phyloP scores from a whole-genome alignment of 1,140 invertebrate species.

The Megalonaias nervosa region DNA sequence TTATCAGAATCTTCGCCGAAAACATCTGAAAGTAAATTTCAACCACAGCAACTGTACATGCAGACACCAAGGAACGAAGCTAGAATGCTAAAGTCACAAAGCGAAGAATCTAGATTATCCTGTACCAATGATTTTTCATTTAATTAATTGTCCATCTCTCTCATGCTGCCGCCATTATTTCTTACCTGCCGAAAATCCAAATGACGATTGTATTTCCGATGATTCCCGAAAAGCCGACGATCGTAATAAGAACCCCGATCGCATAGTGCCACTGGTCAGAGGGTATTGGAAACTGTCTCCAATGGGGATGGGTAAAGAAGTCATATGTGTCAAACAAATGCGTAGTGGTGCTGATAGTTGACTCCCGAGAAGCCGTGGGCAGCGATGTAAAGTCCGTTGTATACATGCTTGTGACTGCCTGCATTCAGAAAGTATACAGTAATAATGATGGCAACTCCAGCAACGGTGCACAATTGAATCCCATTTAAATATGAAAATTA shows the following conservation, averaged over 20 bases:
- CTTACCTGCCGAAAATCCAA: slow-evolving; percentile 82
- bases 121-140: slow-evolving; percentile 1
- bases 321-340: slow-evolving; percentile 56
- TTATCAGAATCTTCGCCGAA: no score
- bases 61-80: no score
- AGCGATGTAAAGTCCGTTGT: background rate
- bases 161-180: background rate
- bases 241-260: slow-evolving; percentile 82
- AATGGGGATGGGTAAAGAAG: slow-evolving; percentile 61
- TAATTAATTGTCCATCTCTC: no score
- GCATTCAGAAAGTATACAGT: background rate
- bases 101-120: background rate
- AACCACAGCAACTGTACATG: no score
- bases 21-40: no score
- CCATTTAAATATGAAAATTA: background rate
- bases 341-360: slow-evolving; percentile 29
- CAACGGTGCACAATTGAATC: background rate
- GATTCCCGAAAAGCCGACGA: slow-evolving; percentile 79
- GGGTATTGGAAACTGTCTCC: slow-evolving; percentile 54
- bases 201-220: slow-evolving; percentile 88
- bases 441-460: background rate
- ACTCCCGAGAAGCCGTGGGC: background rate
- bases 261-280: slow-evolving; percentile 76
- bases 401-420: background rate
- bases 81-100: background rate